Percentiles rank a stretch among this genome's conserved stretches.
Conservation (phyloP, 1,140 invertebrate species). For the Camponotus floridanus region DNA sequence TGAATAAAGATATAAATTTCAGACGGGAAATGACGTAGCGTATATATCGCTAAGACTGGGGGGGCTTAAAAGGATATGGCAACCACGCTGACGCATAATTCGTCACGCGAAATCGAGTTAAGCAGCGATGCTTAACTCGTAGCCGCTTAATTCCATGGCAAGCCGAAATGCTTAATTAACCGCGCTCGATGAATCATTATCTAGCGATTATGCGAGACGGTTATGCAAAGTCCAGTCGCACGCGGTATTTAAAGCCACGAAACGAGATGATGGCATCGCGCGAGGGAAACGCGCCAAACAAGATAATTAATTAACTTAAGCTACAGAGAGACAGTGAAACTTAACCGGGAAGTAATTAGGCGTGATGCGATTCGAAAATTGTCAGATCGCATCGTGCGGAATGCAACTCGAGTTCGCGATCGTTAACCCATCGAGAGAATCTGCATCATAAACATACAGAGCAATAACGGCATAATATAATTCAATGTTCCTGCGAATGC, state of each 20-base stretch:
- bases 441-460: slow-evolving; percentile 23
- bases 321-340: slow-evolving; percentile 42
- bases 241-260: slow-evolving; percentile 63
- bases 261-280: background rate
- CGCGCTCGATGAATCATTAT: slow-evolving; percentile 47
- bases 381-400: background rate
- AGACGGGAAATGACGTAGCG: background rate
- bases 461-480: background rate
- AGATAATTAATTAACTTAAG: slow-evolving; percentile 69
- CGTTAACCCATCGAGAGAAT: background rate
- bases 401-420: background rate
- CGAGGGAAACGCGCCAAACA: slow-evolving; percentile 52
- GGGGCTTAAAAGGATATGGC: background rate
- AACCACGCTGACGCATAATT: background rate
- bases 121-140: slow-evolving; percentile 4
- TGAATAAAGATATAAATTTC: background rate
- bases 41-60: background rate
- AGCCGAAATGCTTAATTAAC: slow-evolving; percentile 67
- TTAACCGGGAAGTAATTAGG: slow-evolving; percentile 31
- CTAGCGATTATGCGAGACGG: slow-evolving; percentile 50
- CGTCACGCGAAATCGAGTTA: slow-evolving; percentile 25
- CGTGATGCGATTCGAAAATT: slow-evolving; percentile 36
- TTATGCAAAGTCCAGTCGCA: slow-evolving; percentile 9
- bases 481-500: background rate
- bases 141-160: slow-evolving; percentile 52